Conservation (phyloP, 2,797 vertebrate species). For the Anguilla megastoma region DNA sequence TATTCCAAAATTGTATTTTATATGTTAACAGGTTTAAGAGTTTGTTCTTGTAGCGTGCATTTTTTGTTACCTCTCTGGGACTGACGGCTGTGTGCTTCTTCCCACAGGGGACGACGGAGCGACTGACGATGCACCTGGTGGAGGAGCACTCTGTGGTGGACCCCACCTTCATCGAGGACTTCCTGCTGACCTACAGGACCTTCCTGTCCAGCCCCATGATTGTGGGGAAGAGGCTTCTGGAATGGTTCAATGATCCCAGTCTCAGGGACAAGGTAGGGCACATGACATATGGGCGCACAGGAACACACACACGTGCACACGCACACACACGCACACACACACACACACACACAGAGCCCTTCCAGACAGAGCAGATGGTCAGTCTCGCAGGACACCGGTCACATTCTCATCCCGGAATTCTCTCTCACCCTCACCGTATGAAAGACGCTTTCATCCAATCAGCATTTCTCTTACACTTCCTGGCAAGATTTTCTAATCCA, state of each 20-base stretch:
- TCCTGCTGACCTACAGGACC: conserved; percentile 94
- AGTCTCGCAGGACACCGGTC: background rate
- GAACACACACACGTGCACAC: background rate
- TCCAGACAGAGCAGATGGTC: conserved; percentile 5
- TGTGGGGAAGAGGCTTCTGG: conserved; percentile 97
- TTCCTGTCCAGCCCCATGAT: conserved; percentile 99
- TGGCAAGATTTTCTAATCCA: background rate
- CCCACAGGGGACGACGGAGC: conserved; percentile 91
- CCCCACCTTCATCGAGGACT: conserved; percentile 98
- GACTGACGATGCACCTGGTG: conserved; percentile 97
- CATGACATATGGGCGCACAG: background rate
- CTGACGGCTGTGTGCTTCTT: background rate
- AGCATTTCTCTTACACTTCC: background rate
- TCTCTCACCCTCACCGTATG: background rate
- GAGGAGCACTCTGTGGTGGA: conserved; percentile 98
- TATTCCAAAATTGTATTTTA: background rate
- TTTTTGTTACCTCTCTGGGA: background rate
- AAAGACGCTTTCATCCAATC: background rate
- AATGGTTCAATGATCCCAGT: conserved; percentile 99
- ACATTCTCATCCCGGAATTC: background rate
- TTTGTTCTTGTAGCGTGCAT: background rate
- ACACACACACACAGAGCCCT: background rate
- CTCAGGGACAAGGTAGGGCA: conserved; percentile 96
- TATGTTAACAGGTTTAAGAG: background rate
- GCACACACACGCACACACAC: background rate